Base-by-base conservation (phyloP, 2,888 invertebrate genomes). In the Cosmia pyralina region DNA sequence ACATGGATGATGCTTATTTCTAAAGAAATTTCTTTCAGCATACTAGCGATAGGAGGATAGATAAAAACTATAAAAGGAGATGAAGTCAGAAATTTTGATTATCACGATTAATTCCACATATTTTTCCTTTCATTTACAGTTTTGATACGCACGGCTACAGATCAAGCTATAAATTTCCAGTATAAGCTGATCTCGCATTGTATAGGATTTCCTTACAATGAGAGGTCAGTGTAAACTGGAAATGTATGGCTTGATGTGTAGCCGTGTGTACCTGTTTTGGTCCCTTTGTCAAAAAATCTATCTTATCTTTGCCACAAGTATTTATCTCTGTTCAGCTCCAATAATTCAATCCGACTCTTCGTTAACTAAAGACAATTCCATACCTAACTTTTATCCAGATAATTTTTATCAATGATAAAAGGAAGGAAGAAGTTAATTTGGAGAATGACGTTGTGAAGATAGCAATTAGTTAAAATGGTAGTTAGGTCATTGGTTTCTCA, bases 381-480 rank as follows among this genome's bases (percentile, higher is more conserved):
- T 11, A n/a, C n/a, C n/a, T n/a, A 52, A 46, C 5, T 52, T 70
- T 38, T 13, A 28, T 28, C 13, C 19, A 15, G 19, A 46, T 2
- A n/a, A 73, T 74, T n/a, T 10, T n/a, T 10, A 62, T 41, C 4
- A 55, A 4, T 2, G n/a, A 34, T 57, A n/a, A n/a, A 28, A 57
- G 19, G 4, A 28, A 57, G 19, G 4, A 28, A 53, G n/a, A 38
- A 52, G 41, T 48, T 63, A 19, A 50, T 68, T 77, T 22, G 22
- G 58, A 15, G 2, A 41, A 55, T 63, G 34, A 17, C 17, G 34
- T 57, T 57, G 19, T 57, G 7, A 57, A 60, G 28, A 66, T 60
- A 67, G 52, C 57, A 60, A 60, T 58, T 57, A 46, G 19, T 59
- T 22, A 11, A 50, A 69, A 19, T 22, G 11, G n/a, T 50, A 17